Percentiles rank a stretch among this genome's conserved stretches.
These are phyloP conservation scores for Gastrophysa polygoni DNA, from an alignment of 2,888 invertebrate species.

Conservation along the genomic window DNA sequence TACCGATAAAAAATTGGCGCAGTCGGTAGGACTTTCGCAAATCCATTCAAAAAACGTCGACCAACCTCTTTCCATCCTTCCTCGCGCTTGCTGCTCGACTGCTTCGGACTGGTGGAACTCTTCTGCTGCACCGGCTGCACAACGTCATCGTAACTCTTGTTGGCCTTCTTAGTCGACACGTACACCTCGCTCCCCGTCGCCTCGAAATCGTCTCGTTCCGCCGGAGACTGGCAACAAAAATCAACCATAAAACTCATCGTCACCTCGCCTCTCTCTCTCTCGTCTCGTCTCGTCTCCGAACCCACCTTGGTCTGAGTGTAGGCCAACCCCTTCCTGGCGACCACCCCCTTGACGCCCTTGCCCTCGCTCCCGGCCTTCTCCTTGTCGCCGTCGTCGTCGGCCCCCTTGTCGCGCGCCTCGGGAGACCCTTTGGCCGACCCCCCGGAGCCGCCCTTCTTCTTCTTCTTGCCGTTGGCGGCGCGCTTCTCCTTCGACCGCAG, in stretches of 20 bases:
- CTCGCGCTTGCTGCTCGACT: constrained; percentile 72
- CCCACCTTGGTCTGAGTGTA: constrained; percentile 69
- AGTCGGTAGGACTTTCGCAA: not conserved
- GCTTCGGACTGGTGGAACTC: constrained; percentile 70
- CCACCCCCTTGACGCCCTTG: constrained; percentile 22
- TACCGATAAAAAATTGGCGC: no score
- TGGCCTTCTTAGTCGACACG: constrained; percentile 59
- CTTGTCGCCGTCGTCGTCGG: constrained; percentile 34
- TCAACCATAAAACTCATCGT: no score
- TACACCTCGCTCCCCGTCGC: constrained; percentile 70
- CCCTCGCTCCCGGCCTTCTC: constrained; percentile 31
- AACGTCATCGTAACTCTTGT: constrained; percentile 39
- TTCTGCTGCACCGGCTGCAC: constrained; percentile 24
- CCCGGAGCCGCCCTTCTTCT: constrained; percentile 46
- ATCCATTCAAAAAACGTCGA: constrained; percentile 50
- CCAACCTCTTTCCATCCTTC: constrained; percentile 94
- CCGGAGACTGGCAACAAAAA: constrained; percentile 66
- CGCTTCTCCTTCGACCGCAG: constrained; percentile 70
- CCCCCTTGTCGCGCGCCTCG: not conserved
- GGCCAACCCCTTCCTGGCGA: constrained; percentile 64
- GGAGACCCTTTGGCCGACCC: no score
- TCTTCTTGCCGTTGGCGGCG: constrained; percentile 73
- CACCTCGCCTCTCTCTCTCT: no score
- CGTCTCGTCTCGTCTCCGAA: no score
- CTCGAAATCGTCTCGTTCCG: constrained; percentile 77